phyloP scores from a whole-genome alignment of 2,888 invertebrate species.

The Aleiodes testaceus region DNA sequence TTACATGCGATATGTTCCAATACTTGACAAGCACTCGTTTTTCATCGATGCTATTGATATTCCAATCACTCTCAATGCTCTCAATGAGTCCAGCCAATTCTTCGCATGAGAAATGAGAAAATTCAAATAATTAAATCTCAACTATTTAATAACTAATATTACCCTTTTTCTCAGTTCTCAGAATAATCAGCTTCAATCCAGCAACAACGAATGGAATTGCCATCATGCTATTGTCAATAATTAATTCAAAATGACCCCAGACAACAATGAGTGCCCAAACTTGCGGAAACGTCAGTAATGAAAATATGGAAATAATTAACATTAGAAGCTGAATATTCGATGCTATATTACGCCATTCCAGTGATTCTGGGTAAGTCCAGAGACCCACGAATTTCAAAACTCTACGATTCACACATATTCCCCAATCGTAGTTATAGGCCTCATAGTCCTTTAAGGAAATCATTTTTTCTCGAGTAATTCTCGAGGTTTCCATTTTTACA shows the following conservation, averaged over 20 bases:
- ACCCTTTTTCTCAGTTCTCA: conserved; percentile 35
- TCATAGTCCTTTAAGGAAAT: too few species aligned
- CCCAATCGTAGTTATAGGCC: conserved; percentile 13
- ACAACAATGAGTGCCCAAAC: conserved; percentile 31
- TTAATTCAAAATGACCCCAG: conserved; percentile 20
- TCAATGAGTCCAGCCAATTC: conserved; percentile 33
- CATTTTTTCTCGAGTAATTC: not conserved
- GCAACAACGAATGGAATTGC: conserved; percentile 18
- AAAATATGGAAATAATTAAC: conserved; percentile 3
- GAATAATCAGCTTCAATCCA: conserved; percentile 3
- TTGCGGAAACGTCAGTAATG: not conserved
- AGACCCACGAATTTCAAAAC: conserved; percentile 2
- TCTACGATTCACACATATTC: conserved; percentile 5
- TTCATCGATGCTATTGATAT: conserved; percentile 22
- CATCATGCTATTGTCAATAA: conserved; percentile 33
- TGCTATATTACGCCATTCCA: not conserved
- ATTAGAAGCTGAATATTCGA: not conserved
- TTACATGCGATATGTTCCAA: conserved; percentile 13
- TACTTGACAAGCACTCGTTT: conserved; percentile 38
- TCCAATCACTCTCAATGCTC: conserved; percentile 34
- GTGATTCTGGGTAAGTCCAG: conserved; percentile 11
- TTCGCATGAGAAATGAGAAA: conserved; percentile 12
- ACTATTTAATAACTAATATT: not conserved
- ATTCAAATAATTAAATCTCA: not conserved
- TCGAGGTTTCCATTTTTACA: not conserved